A percentile compares a stretch with the other conserved stretches of the same genome.
Evolutionary conservation across 92 coral and sea anemone species (phyloP).

Genomic region (Pocillopora grandis): DNA sequence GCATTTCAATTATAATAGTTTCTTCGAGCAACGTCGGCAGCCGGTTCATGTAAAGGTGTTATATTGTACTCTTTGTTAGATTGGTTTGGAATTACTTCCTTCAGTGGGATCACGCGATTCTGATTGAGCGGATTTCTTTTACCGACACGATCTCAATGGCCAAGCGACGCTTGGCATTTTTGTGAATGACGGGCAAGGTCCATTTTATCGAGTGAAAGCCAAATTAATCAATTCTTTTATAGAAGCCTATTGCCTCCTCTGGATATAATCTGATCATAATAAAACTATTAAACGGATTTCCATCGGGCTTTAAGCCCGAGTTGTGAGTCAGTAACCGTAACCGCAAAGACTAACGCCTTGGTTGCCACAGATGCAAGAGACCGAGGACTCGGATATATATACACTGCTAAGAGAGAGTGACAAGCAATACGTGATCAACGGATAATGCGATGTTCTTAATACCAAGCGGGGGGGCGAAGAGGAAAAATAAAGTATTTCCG

Average conservation of each 20-base stretch:
- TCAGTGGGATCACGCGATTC: constrained; percentile 20
- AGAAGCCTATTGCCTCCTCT: constrained; percentile 1
- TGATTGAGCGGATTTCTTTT: not conserved
- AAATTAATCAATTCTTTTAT: constrained; percentile 19
- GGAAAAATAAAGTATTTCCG: constrained; percentile 30
- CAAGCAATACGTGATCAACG: constrained; percentile 44
- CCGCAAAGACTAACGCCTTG: constrained; percentile 27
- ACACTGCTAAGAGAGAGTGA: constrained; percentile 13
- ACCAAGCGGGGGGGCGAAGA: constrained; percentile 40
- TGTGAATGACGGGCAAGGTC: constrained; percentile 2
- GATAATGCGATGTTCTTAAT: constrained; percentile 27
- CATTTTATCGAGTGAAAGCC: constrained; percentile 1
- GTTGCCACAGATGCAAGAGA: not conserved
- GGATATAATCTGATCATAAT: constrained; percentile 32
- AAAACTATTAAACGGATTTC: constrained; percentile 36
- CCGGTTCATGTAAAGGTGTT: not conserved
- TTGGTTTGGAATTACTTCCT: constrained; percentile 17
- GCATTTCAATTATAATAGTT: not conserved
- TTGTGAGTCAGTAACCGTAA: not conserved
- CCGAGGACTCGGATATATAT: not conserved
- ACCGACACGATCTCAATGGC: constrained; percentile 7
- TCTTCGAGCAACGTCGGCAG: not conserved
- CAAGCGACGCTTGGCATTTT: not conserved
- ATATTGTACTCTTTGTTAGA: constrained; percentile 4
- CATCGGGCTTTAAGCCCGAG: constrained; percentile 18